phyloP scores from a whole-genome alignment of 1,140 invertebrate species.

The Lanistes nyassanus region DNA sequence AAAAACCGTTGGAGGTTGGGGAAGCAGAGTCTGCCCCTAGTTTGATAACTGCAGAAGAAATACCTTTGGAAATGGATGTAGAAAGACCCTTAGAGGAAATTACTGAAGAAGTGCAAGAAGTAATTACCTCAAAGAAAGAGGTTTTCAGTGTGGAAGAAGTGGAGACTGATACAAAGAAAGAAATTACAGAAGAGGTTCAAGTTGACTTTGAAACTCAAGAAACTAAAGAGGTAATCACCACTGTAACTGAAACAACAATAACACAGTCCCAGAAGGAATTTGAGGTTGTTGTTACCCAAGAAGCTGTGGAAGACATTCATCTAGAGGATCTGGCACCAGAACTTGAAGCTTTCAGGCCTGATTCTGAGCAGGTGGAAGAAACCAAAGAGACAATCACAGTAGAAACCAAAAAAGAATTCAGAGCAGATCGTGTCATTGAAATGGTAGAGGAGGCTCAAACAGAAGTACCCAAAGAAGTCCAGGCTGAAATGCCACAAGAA shows the following conservation, averaged over 20 bases:
- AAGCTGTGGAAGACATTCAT: constrained; percentile 11
- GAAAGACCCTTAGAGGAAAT: constrained; percentile 19
- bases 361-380: constrained; percentile 13
- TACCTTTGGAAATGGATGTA: neutral
- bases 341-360: constrained; percentile 7
- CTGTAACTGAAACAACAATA: constrained; percentile 6
- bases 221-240: constrained; percentile 12
- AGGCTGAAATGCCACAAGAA: constrained; percentile 7
- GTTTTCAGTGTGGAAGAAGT: constrained; percentile 19
- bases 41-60: neutral
- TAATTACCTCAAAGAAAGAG: constrained; percentile 14
- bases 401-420: constrained; percentile 7
- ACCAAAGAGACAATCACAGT: constrained; percentile 31
- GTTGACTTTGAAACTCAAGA: constrained; percentile 16
- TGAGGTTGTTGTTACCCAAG: constrained; percentile 7
- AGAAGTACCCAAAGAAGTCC: constrained; percentile 1
- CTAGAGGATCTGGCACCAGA: constrained; percentile 7
- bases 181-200: constrained; percentile 17
- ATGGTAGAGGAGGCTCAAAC: constrained; percentile 23
- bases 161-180: constrained; percentile 18
- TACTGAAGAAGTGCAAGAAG: constrained; percentile 31
- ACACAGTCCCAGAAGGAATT: neutral
- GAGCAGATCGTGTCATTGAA: constrained; percentile 21
- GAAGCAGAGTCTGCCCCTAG: constrained; percentile 22
- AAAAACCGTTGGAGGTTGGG: constrained; percentile 34